phyloP scores from a whole-genome alignment of 2,113 vertebrate genomes.

The Nannospalax galili region DNA sequence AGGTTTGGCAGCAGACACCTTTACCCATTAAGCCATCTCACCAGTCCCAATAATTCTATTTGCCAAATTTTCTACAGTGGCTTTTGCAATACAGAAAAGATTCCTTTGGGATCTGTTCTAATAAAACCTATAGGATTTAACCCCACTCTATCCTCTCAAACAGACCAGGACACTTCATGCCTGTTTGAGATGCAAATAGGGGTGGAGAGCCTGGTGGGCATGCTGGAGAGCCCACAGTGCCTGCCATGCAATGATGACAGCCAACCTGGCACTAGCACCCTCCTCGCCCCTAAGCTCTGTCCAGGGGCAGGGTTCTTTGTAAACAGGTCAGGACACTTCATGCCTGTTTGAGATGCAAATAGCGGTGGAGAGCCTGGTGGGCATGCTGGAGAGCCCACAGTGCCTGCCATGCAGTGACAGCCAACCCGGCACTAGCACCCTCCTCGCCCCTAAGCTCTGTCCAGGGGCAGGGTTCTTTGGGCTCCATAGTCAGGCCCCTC shows the following conservation, averaged over 20 bases:
- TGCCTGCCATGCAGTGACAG: background rate
- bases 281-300: background rate
- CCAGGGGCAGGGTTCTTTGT: too few relatives aligned
- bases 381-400: background rate
- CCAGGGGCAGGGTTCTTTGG: background rate
- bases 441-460: background rate
- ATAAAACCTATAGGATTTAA: background rate
- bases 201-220: background rate
- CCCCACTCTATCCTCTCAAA: background rate
- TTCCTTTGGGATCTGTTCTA: background rate
- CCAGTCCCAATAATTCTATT: background rate
- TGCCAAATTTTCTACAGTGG: conserved; percentile 19
- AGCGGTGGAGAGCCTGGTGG: background rate
- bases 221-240: background rate
- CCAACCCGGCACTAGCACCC: background rate
- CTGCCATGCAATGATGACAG: background rate
- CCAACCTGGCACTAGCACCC: background rate
- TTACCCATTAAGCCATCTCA: background rate
- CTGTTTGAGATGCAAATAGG: background rate
- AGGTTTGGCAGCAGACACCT: background rate
- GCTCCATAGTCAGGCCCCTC: background rate
- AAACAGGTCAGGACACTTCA: background rate
- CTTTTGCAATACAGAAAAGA: conserved; percentile 21
- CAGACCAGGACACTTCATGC: background rate
- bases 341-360: background rate